Percentiles rank a stretch among this genome's conserved stretches.
These are phyloP conservation scores for Druceiella hillmani DNA, from an alignment of 2,888 invertebrate species.

Conservation along the genomic window DNA sequence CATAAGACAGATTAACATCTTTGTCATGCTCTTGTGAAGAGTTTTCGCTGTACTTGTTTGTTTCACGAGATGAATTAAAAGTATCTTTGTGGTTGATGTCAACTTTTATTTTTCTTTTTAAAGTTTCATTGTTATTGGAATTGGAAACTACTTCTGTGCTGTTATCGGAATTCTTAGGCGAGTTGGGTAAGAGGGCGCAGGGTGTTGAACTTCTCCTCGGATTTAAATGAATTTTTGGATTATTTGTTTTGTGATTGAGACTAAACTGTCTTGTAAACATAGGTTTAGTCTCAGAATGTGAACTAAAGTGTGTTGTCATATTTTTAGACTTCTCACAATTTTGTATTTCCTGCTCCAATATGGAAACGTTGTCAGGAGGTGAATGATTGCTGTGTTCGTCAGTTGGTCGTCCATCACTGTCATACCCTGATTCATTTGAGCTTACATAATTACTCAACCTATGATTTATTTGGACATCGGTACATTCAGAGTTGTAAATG, in stretches of 20 bases:
- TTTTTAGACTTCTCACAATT: not conserved
- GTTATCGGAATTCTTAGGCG: too few relatives aligned
- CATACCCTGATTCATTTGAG: slow-evolving; percentile 80
- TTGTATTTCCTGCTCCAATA: slow-evolving; percentile 39
- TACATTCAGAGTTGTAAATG: slow-evolving; percentile 51
- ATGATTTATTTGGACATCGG: slow-evolving; percentile 55
- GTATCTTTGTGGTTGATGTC: too few relatives aligned
- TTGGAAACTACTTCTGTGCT: too few relatives aligned
- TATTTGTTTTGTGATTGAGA: slow-evolving; percentile 44
- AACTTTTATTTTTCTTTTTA: too few relatives aligned
- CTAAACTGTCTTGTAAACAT: slow-evolving; percentile 43
- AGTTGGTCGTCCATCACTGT: slow-evolving; percentile 65
- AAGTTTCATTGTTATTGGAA: too few relatives aligned
- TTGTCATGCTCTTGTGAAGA: not conserved
- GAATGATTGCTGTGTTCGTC: slow-evolving; percentile 51
- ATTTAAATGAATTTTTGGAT: slow-evolving; percentile 40
- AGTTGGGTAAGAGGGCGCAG: slow-evolving; percentile 42
- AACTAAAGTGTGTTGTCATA: slow-evolving; percentile 18
- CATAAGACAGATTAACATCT: slow-evolving; percentile 33
- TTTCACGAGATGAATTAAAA: too few relatives aligned
- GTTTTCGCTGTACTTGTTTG: slow-evolving; percentile 1
- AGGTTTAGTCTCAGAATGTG: slow-evolving; percentile 33
- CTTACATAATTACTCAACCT: slow-evolving; percentile 69
- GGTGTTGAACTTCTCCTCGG: slow-evolving; percentile 45
- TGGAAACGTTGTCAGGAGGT: slow-evolving; percentile 49